A percentile compares a stretch with the other conserved stretches of the same genome.
These are phyloP conservation scores for Lithosia quadra DNA, from an alignment of 2,888 invertebrate species.

Conservation along the genomic window DNA sequence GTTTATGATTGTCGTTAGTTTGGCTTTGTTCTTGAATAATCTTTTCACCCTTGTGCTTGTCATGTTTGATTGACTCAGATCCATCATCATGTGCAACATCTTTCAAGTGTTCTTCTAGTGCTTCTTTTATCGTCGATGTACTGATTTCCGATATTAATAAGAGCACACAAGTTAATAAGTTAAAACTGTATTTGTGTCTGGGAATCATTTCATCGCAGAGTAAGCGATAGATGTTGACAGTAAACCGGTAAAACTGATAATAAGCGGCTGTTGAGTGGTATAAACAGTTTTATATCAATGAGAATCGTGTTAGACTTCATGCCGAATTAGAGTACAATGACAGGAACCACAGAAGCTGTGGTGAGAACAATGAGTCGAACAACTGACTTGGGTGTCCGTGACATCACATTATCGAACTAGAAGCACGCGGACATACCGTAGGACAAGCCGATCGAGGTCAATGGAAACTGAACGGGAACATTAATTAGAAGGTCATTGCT, in stretches of 20 bases:
- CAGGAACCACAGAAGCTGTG: constrained; percentile 79
- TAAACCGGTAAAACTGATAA: constrained; percentile 60
- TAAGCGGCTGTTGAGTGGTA: constrained; percentile 65
- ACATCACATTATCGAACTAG: constrained; percentile 72
- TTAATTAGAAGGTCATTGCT: constrained; percentile 67
- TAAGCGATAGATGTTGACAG: constrained; percentile 54
- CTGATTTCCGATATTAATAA: constrained; percentile 63
- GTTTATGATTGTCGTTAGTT: constrained; percentile 77
- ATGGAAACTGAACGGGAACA: constrained; percentile 64
- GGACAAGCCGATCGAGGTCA: constrained; percentile 73
- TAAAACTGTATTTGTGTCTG: constrained; percentile 61
- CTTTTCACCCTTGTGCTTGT: constrained; percentile 81
- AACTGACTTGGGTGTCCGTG: constrained; percentile 73
- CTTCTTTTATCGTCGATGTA: constrained; percentile 78
- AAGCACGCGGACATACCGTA: constrained; percentile 57
- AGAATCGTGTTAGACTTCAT: constrained; percentile 80
- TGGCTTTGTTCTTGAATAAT: constrained; percentile 78
- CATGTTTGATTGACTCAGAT: constrained; percentile 75
- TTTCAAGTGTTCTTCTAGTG: constrained; percentile 81
- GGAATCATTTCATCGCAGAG: constrained; percentile 74
- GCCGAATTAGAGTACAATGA: constrained; percentile 81
- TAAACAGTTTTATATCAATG: constrained; percentile 81
- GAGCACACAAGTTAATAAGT: constrained; percentile 63
- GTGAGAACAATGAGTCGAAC: constrained; percentile 72
- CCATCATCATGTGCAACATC: constrained; percentile 78